A percentile compares a stretch with the other conserved stretches of the same genome.
These are phyloP conservation scores for Stratiolaelaps scimitus DNA, from an alignment of 1,140 invertebrate species.

Conservation along the genomic window DNA sequence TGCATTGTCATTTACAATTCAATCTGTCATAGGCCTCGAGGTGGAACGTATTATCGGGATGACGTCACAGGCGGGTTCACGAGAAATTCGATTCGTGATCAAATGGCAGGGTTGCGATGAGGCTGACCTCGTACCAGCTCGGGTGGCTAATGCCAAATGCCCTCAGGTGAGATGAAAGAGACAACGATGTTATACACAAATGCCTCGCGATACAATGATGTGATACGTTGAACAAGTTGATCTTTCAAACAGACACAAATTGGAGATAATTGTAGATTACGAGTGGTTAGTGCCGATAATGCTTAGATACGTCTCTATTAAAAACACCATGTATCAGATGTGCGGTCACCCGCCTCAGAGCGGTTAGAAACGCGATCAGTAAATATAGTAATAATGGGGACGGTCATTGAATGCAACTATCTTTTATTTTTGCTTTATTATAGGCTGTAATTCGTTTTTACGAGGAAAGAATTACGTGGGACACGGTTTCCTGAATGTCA, in stretches of 20 bases:
- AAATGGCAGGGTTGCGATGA: constrained; percentile 77
- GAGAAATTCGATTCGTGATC: constrained; percentile 34
- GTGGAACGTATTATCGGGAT: constrained; percentile 25
- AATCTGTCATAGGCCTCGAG: not conserved
- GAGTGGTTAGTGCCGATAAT: too few species aligned
- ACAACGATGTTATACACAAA: too few species aligned
- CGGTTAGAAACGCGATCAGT: too few species aligned
- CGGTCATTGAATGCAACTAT: too few species aligned
- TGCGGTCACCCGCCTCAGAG: too few species aligned
- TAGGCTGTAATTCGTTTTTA: constrained; percentile 74
- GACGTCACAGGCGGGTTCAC: not conserved
- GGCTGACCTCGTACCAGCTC: constrained; percentile 78
- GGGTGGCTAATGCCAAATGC: constrained; percentile 76
- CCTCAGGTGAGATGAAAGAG: constrained; percentile 57
- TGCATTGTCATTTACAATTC: not conserved
- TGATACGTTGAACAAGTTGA: too few species aligned
- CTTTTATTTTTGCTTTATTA: too few species aligned
- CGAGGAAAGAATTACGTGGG: constrained; percentile 82
- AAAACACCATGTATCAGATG: too few species aligned
- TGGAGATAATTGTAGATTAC: too few species aligned
- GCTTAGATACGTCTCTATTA: too few species aligned
- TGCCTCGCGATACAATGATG: constrained; percentile 42
- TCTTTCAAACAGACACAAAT: too few species aligned
- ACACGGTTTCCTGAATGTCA: not conserved
- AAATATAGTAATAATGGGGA: too few species aligned